Conservation (phyloP, 2,888 invertebrate species). For the Pediacus dermestoides region DNA sequence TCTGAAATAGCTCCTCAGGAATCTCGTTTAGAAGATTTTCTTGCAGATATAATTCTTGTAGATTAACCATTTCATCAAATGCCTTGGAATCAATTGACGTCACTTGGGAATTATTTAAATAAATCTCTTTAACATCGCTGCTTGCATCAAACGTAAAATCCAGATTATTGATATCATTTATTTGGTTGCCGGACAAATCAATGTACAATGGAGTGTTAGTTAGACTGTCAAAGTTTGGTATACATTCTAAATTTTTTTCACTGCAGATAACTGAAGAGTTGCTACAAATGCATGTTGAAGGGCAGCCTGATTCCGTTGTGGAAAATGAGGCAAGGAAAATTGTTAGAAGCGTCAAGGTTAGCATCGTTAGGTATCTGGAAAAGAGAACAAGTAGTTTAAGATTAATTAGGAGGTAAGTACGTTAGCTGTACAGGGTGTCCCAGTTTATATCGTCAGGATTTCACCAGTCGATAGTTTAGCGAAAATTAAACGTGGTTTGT, state of each 20-base stretch:
- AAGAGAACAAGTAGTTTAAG: too few relatives aligned
- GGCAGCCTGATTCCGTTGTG: conserved; percentile 32
- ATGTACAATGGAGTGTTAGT: conserved; percentile 36
- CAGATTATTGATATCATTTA: conserved; percentile 33
- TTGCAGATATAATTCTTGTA: conserved; percentile 43
- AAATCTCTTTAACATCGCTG: conserved; percentile 37
- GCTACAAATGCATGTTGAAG: conserved; percentile 37
- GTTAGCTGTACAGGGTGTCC: too few relatives aligned
- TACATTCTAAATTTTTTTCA: conserved; percentile 29
- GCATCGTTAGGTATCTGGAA: too few relatives aligned
- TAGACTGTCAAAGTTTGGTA: conserved; percentile 39
- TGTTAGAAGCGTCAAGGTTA: too few relatives aligned
- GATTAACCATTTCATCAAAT: conserved; percentile 37
- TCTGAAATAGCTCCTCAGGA: conserved; percentile 34
- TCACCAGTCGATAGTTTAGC: too few relatives aligned
- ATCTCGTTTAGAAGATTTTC: conserved; percentile 39
- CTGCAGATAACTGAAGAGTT: conserved; percentile 36
- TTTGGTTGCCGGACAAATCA: conserved; percentile 42
- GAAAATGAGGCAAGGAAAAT: too few relatives aligned
- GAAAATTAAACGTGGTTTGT: too few relatives aligned
- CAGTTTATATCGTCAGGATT: too few relatives aligned
- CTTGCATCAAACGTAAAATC: conserved; percentile 39
- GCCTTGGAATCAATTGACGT: conserved; percentile 37
- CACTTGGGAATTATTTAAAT: conserved; percentile 40
- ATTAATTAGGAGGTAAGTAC: too few relatives aligned